A percentile compares a stretch with the other conserved stretches of the same genome.
Evolutionary conservation across 2,113 vertebrate genomes (phyloP).

Genomic region (Poecilia latipinna): DNA sequence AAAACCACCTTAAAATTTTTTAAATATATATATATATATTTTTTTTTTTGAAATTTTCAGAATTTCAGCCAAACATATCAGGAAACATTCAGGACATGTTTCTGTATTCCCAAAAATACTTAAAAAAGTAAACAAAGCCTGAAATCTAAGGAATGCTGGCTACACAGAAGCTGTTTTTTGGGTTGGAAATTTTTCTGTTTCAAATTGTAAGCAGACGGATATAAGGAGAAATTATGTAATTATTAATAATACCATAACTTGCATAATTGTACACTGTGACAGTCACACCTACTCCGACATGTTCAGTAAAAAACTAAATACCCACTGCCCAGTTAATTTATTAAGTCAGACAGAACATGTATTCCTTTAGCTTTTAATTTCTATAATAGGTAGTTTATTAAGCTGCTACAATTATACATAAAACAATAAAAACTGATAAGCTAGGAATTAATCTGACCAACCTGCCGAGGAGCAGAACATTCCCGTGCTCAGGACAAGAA

Average conservation of each 20-base stretch:
- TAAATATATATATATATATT: too few relatives aligned
- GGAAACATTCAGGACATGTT: background rate
- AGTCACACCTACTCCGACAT: too few relatives aligned
- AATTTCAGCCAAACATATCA: background rate
- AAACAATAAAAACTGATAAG: background rate
- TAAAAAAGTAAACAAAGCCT: background rate
- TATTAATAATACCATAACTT: too few relatives aligned
- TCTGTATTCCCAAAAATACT: background rate
- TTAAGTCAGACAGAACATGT: too few relatives aligned
- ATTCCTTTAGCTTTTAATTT: background rate
- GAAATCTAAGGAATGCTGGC: background rate
- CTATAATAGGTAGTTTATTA: background rate
- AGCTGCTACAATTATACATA: background rate
- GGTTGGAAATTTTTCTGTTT: too few relatives aligned
- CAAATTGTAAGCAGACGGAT: too few relatives aligned
- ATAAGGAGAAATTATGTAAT: too few relatives aligned
- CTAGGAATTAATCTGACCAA: constrained; percentile 62
- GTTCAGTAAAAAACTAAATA: too few relatives aligned
- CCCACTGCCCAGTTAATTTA: too few relatives aligned
- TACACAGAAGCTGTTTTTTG: too few relatives aligned
- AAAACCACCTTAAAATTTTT: background rate
- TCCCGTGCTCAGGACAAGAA: constrained; percentile 94
- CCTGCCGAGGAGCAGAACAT: constrained; percentile 98
- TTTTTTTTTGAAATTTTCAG: too few relatives aligned
- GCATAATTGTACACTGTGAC: too few relatives aligned